Base-by-base conservation (phyloP, 2,888 invertebrate species). In the Julus scanicus region DNA sequence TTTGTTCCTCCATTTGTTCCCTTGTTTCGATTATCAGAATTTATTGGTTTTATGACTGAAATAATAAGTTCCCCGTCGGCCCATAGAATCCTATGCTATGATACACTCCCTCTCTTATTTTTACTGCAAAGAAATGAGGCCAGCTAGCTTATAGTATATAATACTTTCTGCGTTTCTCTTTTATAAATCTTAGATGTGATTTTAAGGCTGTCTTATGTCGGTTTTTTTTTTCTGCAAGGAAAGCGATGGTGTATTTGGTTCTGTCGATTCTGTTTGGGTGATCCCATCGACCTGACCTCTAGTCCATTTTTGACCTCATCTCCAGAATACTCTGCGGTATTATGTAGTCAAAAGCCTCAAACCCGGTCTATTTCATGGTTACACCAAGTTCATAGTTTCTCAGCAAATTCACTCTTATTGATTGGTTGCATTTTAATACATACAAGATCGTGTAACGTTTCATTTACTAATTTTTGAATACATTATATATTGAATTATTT, bases 1-100 rank as follows among this genome's bases (percentile, higher is more conserved):
- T 80, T 80, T 80, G 80, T 80, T 80, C 80, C 80, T 80, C 80
- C 80, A 80, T 80, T 80, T 80, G 80, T 80, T 80, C 80, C 80
- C 80, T 80, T 80, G 80, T 80, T 80, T 80, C 80, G 80, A 80
- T 80, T 80, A 80, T 80, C 80, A 80, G 80, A 80, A 80, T 80
- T 80, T 80, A 80, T 80, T 80, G 80, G 80, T 80, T 80, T 80
- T 80, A 80, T 80, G 80, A 80, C 80, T 80, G 80, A 80, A 80
- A 80, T 80, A 80, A 80, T 80, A 80, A 80, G 80, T 80, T 80
- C 37, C 80, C 80, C 71, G 20, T 71, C 71, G 71, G 71, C 71
- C 71, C 20, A 20, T 37, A 37, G 37, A 80, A 80, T 80, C 29
- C 80, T 80, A 11, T 13, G 37, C 80, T 29, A 37, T 80, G 37